These are phyloP conservation scores for Rhinichthys klamathensis DNA, from an alignment of 2,113 vertebrate genomes.

Conservation along the genomic window DNA sequence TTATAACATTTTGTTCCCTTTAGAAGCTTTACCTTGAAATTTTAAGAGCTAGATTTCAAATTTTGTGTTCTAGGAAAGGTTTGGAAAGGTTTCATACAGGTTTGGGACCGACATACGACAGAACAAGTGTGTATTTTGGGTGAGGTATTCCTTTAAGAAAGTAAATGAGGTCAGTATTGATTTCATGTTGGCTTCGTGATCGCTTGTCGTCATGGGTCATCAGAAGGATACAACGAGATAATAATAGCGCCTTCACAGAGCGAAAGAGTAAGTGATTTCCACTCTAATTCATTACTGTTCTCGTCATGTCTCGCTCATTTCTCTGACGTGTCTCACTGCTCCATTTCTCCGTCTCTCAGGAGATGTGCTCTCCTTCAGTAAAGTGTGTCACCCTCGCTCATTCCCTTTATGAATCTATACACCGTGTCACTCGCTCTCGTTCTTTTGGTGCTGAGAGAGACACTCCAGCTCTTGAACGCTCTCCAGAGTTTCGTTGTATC, in stretches of 20 bases:
- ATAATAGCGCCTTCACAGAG: neutral
- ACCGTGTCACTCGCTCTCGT: neutral
- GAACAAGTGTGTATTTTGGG: neutral
- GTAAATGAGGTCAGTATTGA: constrained; percentile 14
- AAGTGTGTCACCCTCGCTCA: constrained; percentile 33
- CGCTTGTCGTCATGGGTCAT: neutral
- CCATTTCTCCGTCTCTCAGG: constrained; percentile 29
- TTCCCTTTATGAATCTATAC: constrained; percentile 12
- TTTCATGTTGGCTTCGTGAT: neutral
- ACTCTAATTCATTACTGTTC: neutral
- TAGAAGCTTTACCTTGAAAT: neutral
- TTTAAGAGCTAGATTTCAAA: neutral
- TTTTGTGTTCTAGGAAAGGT: neutral
- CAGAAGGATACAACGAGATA: neutral
- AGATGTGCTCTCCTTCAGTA: constrained; percentile 38
- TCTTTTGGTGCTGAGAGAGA: neutral
- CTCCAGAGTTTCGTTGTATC: constrained; percentile 1
- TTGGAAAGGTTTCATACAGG: no score
- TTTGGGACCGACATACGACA: neutral
- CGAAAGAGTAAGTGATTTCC: neutral
- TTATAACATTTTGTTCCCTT: neutral
- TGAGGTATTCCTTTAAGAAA: neutral
- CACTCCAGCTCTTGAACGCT: constrained; percentile 7
- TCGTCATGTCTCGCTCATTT: neutral
- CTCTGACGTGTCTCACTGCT: constrained; percentile 11